phyloP scores from a whole-genome alignment of 1,140 invertebrate species.

The Drosophila orosa region DNA sequence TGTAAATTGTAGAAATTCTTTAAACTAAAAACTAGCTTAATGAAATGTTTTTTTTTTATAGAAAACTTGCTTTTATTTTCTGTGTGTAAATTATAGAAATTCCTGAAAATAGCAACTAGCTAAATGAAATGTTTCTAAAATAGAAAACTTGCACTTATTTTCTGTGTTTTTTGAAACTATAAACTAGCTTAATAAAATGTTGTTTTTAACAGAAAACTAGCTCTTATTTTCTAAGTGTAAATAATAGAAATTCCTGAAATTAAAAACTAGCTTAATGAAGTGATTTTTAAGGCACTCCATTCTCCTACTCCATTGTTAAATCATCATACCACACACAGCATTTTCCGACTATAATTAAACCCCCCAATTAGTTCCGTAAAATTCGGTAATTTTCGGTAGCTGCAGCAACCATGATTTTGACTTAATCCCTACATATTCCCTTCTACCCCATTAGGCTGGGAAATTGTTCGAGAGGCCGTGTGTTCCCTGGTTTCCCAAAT shows the following conservation, averaged over 20 bases:
- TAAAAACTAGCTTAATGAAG: not conserved
- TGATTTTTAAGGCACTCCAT: not conserved
- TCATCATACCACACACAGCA: not conserved
- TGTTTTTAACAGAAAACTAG: too few relatives aligned
- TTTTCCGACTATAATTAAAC: not conserved
- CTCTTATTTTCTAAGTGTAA: too few relatives aligned
- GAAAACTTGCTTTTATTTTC: too few relatives aligned
- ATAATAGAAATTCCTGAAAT: not conserved
- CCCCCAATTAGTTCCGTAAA: not conserved
- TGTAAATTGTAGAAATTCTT: too few relatives aligned
- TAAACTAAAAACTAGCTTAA: too few relatives aligned
- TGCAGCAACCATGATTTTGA: slow-evolving; percentile 4
- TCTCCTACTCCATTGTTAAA: not conserved
- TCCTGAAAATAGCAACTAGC: too few relatives aligned
- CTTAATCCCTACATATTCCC: not conserved
- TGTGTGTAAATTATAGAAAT: too few relatives aligned
- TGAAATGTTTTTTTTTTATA: too few relatives aligned
- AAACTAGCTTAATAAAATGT: too few relatives aligned
- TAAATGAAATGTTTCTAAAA: too few relatives aligned
- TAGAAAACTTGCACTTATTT: too few relatives aligned
- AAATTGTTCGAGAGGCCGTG: slow-evolving; percentile 3
- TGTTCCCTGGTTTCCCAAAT: not conserved
- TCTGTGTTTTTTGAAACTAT: too few relatives aligned
- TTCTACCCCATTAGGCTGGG: slow-evolving; percentile 10
- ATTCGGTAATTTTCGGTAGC: not conserved